Evolutionary conservation across 35 echinoderm and acorn worm genomes (phyloP), one percentile per base, ranked within the genome.

Genomic region (Nesometra sesokonis): DNA sequence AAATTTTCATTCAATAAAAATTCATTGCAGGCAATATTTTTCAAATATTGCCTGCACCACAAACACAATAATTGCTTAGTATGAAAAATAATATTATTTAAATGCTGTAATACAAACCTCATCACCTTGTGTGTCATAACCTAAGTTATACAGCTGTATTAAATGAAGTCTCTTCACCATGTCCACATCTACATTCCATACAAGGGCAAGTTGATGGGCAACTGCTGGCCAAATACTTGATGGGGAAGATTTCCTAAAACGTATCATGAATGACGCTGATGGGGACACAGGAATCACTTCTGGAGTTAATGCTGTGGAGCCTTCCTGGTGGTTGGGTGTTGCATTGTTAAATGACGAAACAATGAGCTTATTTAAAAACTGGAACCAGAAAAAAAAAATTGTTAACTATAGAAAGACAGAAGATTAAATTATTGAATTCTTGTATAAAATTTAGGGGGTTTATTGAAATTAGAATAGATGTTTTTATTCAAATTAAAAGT

Each of bases 101-200:
- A n/a, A n/a, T n/a, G n/a, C n/a, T n/a, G n/a, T n/a, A n/a, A n/a
- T n/a, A 76, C 91, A 57, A 27, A 94, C 96, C 96, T 99, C 96
- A 37, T 94, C 90, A n/a, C 90, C 93, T 32, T 94, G 78, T 32
- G 80, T 83, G 77, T 99, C 96, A 88, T 99, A 99, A 7, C 96
- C 96, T 78, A 91, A 92, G 43, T 79, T 90, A 77, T 94, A 99
- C 67, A 99, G 86, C 88, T 99, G 89, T 67, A 90, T 92, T 7
- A 92, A 90, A 86, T 94, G 90, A 77, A 92, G 96, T 76, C 89
- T 83, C 82, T 99, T 99, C 21, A 99, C 43, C 11, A 57, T 32
- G 47, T 99, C 96, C 8, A 86, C 81, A 78, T 94, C 96, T 8
- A 94, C 92, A 80, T 83, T 77, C 29, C 91, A 85, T 11, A 81